Evolutionary conservation across 2,797 vertebrate genomes (phyloP), one percentile per base, ranked within the genome.

Genomic region (Toxotes lorentzi): DNA sequence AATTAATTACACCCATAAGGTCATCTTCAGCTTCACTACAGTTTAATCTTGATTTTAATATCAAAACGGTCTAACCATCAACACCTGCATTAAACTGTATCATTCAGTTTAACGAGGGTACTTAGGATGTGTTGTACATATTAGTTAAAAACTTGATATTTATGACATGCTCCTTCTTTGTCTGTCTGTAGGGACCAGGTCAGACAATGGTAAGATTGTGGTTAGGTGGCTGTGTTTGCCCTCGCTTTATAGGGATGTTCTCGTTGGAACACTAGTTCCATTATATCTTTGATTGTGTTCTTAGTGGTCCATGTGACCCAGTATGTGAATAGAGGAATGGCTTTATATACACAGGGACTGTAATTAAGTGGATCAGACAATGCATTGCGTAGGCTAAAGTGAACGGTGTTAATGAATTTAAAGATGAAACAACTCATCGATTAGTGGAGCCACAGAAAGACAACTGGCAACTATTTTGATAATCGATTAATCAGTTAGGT

Each of bases 131-230:
- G 3, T 65, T 58, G 1, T 48, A 43, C 32, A 27, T 19, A 16
- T 23, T 59, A 70, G 54, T 40, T 72, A n/a, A 63, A 27, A 62
- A 48, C 74, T 16, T 86, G 34, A 50, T 48, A 35, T 83, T 90
- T 83, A 91, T 76, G 72, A 66, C 81, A 62, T 88, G 79, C 82
- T 79, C 86, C 80, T 83, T 92, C 65, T 92, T 78, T 90, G 80
- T 93, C 72, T 88, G 79, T 91, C 94, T 89, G 89, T 93, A 94
- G 96, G 96, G 93, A 94, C 96, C 94, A 94, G 95, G 83, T 96
- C 96, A 95, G 95, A 97, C 94, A 95, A 97, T 95, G 96, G 96
- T 97, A 97, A 97, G 96, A 94, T 76, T 67, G 45, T 69, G 77
- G 89, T 91, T 77, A 61, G 85, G 79, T 89, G 89, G 64, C 62